These are phyloP conservation scores for Poecilia velifera DNA, from an alignment of 2,797 vertebrate species.

Conservation along the genomic window DNA sequence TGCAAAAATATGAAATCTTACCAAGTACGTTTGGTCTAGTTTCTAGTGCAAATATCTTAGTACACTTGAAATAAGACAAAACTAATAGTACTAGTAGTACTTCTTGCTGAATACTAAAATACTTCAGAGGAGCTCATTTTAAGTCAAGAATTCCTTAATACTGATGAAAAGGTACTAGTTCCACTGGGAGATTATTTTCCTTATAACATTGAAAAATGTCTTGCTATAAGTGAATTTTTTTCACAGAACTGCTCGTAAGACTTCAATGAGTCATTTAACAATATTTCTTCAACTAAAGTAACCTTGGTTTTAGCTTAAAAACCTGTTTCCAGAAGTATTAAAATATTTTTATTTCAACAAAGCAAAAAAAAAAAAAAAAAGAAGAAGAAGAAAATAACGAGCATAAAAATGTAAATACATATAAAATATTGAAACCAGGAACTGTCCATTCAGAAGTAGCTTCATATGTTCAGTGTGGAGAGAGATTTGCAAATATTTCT, in stretches of 20 bases:
- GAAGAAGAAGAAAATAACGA: slow-evolving; percentile 36
- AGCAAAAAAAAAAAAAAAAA: slow-evolving; percentile 10
- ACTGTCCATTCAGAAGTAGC: slow-evolving; percentile 49
- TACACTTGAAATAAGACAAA: too few relatives aligned
- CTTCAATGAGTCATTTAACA: slow-evolving; percentile 64
- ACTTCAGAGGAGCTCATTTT: too few relatives aligned
- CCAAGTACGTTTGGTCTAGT: too few relatives aligned
- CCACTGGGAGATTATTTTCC: too few relatives aligned
- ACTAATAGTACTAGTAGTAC: too few relatives aligned
- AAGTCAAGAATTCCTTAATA: too few relatives aligned
- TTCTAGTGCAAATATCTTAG: too few relatives aligned
- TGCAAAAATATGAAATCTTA: too few relatives aligned
- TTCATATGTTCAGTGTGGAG: slow-evolving; percentile 21
- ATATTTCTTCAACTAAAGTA: slow-evolving; percentile 58
- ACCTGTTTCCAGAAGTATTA: slow-evolving; percentile 14
- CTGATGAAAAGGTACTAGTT: too few relatives aligned
- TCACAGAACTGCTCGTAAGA: slow-evolving; percentile 32
- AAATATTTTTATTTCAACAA: slow-evolving; percentile 14
- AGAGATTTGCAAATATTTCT: slow-evolving; percentile 29
- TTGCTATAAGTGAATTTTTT: not conserved
- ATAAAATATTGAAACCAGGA: slow-evolving; percentile 54
- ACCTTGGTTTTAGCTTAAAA: slow-evolving; percentile 28
- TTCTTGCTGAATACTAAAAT: too few relatives aligned
- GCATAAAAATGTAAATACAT: slow-evolving; percentile 14
- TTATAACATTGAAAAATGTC: too few relatives aligned